Evolutionary conservation across 1,140 invertebrate genomes (phyloP), one percentile per base, ranked within the genome.

Genomic region (Phenacoccus solenopsis): DNA sequence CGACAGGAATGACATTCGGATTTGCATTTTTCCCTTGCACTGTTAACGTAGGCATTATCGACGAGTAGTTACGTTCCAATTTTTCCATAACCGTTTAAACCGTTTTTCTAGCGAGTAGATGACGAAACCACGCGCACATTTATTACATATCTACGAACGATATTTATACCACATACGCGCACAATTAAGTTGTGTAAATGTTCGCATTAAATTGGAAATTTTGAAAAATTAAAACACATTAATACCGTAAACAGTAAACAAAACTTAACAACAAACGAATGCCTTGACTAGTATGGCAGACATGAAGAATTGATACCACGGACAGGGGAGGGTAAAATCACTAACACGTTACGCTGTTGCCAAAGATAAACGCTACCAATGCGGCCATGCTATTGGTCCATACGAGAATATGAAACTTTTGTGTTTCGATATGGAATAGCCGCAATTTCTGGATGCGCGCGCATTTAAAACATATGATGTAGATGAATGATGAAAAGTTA

Each of bases 11-110:
- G 10, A 67, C 21, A 21, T 32, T 64, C 12, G 64, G 27, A 22
- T 38, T 64, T 9, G 64, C 21, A 22, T 28, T 22, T 68, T 71
- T 71, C 5, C 70, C 68, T 5, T 67, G 61, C 1, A 71, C 30
- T 16, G 61, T 70, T 16, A 71, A 27, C 0, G 71, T 67, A 16
- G 72, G 69, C 70, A 73, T 73, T 24, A 69, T 64, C 1, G 72
- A 27, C 7, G 72, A 25, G 12, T 61, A 70, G 21, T 70, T 70
- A 7, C 38, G 59, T n/a, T n/a, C n/a, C n/a, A n/a, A n/a, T n/a
- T n/a, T n/a, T n/a, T n/a, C n/a, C n/a, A n/a, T n/a, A n/a, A n/a
- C n/a, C n/a, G n/a, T n/a, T n/a, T n/a, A n/a, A n/a, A n/a, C n/a
- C n/a, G n/a, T n/a, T n/a, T n/a, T n/a, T n/a, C n/a, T n/a, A n/a